Evolutionary conservation across 2,797 vertebrate genomes (phyloP), one percentile per base, ranked within the genome.

Genomic region (Lophotriccus pileatus): DNA sequence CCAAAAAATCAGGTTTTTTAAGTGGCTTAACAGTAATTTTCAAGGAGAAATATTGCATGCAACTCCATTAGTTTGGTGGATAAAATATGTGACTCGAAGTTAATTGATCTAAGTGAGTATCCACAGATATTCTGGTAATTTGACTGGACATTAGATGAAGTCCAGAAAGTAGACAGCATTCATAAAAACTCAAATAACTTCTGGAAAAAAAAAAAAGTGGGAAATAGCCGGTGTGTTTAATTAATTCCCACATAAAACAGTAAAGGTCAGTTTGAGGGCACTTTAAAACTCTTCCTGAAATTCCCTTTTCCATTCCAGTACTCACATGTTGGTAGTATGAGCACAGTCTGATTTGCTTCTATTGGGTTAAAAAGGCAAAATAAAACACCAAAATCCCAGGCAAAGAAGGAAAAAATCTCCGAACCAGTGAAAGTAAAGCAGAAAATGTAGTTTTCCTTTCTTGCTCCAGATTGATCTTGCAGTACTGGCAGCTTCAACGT

Each of bases 271-370:
- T 56, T 82, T 87, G 36, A 73, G 4, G 28, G 8, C 7, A 58
- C 22, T 79, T 89, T 28, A 89, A 93, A 90, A 39, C 8, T 52
- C 41, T 63, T 92, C 7, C n/a, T 50, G 6, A 60, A 91, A 46
- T 59, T 72, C 24, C 53, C 22, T 77, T 78, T 70, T 74, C 43
- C 22, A 44, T 55, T 27, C 12, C 27, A 53, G 10, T 32, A 41
- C 9, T 82, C 23, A 44, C 2, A 32, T 27, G 6, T 41, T 69
- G 5, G 7, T 49, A 91, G 44, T 59, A 83, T n/a, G 6, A 67
- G 6, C 16, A 49, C 13, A 41, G 11, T 39, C 47, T 41, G 37
- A 43, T 80, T 93, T 91, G 12, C 11, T 81, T 75, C 22, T 69
- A 27, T 27, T 18, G 43, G 18, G 23, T 56, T 59, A n/a, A 49